These are phyloP conservation scores for Phortica magna DNA, from an alignment of 2,888 invertebrate species.

Conservation along the genomic window DNA sequence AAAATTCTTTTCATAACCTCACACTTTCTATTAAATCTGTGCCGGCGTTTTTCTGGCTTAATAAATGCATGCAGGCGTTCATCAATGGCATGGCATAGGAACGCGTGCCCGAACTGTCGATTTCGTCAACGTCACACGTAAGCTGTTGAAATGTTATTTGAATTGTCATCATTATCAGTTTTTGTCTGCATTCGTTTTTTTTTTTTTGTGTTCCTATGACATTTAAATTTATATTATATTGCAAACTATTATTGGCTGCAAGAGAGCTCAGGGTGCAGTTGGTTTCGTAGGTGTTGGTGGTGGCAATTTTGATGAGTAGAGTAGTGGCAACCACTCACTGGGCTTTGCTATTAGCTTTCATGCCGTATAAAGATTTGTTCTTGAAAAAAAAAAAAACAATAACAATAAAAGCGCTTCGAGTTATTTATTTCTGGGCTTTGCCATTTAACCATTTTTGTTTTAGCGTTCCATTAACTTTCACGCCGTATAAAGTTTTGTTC, in stretches of 20 bases:
- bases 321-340: too few species aligned
- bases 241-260: neutral
- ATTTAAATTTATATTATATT: conserved; percentile 16
- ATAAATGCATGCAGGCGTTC: conserved; percentile 27
- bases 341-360: too few species aligned
- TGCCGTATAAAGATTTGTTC: too few species aligned
- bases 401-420: too few species aligned
- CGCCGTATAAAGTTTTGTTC: too few species aligned
- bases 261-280: neutral
- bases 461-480: too few species aligned
- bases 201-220: too few species aligned
- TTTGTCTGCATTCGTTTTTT: neutral
- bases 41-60: neutral
- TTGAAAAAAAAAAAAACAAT: too few species aligned
- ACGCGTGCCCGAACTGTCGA: conserved; percentile 19
- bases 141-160: conserved; percentile 32
- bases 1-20: neutral
- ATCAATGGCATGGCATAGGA: neutral
- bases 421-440: too few species aligned
- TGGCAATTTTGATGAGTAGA: neutral
- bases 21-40: neutral
- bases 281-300: neutral
- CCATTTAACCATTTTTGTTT: too few species aligned
- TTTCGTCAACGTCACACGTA: conserved; percentile 17
- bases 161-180: conserved; percentile 12